Evolutionary conservation across 2,113 vertebrate species (phyloP), one percentile per base, ranked within the genome.

Genomic region (Cyprinus carpio): DNA sequence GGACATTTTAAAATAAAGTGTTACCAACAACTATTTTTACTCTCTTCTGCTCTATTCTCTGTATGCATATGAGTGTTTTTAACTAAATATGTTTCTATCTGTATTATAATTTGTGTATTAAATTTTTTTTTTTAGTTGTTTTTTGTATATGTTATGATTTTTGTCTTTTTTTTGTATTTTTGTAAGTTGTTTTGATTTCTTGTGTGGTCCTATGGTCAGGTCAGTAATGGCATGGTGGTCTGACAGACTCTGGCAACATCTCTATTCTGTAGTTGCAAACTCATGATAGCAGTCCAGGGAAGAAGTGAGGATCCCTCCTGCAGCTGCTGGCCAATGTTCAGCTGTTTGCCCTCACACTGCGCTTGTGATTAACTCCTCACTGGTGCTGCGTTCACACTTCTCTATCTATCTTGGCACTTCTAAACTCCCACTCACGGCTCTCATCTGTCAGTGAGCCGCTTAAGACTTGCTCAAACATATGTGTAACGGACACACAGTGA

Each of bases 311-410:
- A 78, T 78, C 43, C 27, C 75, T 23, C 69, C 34, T 56, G 25
- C 75, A 79, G 77, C 29, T 20, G 20, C 51, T 77, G 56, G 31
- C 43, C 58, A 43, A 64, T 37, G 34, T 60, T 84, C 6, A 34
- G 6, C 74, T 77, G 31, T 54, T 34, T 80, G 23, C 77, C 76
- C 16, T 23, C 75, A 78, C 29, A 58, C 75, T 78, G 75, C 1
- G 51, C 51, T 58, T 80, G 78, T 80, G 78, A 80, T 62, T 40
- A 80, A 40, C 78, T 80, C 34, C 78, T 78, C 75, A 78, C 49
- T 78, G 75, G 25, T 58, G 16, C 51, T 64, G 56, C 37, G 2
- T 62, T 62, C 78, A 80, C 78, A 80, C 78, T 46, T 80, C 78
- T 80, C 56, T 78, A 78, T 78, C 75, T 64, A 34, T 80, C 78